phyloP scores from a whole-genome alignment of 2,888 invertebrate genomes.

The Cheilosia vulpina region DNA sequence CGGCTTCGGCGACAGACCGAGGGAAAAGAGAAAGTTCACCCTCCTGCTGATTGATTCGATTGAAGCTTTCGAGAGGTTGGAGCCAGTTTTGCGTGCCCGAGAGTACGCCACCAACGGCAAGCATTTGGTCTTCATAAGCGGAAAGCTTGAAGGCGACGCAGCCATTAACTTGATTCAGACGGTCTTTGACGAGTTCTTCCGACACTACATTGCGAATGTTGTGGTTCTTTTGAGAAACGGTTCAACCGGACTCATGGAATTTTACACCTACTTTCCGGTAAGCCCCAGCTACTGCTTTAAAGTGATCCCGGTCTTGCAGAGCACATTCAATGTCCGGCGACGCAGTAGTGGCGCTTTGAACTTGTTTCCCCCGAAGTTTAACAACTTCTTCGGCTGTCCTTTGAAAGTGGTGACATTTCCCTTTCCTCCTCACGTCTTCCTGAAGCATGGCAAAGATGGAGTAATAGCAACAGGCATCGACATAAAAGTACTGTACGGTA shows the following conservation, averaged over 20 bases:
- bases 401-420: constrained; percentile 41
- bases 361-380: constrained; percentile 50
- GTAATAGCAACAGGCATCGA: constrained; percentile 38
- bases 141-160: background rate
- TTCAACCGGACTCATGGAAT: constrained; percentile 29
- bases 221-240: constrained; percentile 34
- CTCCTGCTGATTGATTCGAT: constrained; percentile 47
- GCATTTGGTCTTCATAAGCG: constrained; percentile 44
- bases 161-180: constrained; percentile 5
- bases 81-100: constrained; percentile 9
- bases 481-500: constrained; percentile 25
- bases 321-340: constrained; percentile 20
- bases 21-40: constrained; percentile 18
- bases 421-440: constrained; percentile 50
- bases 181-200: constrained; percentile 41
- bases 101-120: constrained; percentile 48
- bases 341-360: background rate
- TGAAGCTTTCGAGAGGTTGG: constrained; percentile 6
- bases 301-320: constrained; percentile 45
- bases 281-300: constrained; percentile 41
- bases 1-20: background rate
- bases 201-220: constrained; percentile 34
- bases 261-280: constrained; percentile 53
- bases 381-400: constrained; percentile 51
- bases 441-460: background rate